A percentile compares a stretch with the other conserved stretches of the same genome.
Evolutionary conservation across 2,113 vertebrate species (phyloP).

Genomic region (Hymenochirus boettgeri): DNA sequence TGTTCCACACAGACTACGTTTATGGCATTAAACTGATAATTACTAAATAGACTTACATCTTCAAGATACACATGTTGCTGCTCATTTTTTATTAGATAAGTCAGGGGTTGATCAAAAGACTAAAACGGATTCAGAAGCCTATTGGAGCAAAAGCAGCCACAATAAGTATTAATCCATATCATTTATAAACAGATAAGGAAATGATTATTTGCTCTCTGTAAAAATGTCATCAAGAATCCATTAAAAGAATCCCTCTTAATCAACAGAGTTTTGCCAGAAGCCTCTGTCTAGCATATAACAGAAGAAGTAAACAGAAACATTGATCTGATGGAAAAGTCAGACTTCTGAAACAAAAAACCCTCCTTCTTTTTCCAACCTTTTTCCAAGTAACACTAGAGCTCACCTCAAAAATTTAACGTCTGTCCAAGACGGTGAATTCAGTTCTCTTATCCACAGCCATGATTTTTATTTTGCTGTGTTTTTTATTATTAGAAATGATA

Average conservation of each 20-base stretch:
- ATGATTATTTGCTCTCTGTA: slow-evolving; percentile 2
- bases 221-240: slow-evolving; percentile 7
- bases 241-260: slow-evolving; percentile 15
- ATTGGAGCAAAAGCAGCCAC: too few species aligned
- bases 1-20: too few species aligned
- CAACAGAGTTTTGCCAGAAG: slow-evolving; percentile 10
- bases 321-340: slow-evolving; percentile 21
- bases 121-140: too few species aligned
- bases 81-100: too few species aligned
- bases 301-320: slow-evolving; percentile 19
- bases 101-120: too few species aligned
- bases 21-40: too few species aligned
- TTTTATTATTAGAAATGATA: slow-evolving; percentile 46
- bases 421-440: slow-evolving; percentile 45
- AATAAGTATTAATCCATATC: too few species aligned
- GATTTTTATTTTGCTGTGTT: slow-evolving; percentile 44
- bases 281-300: neutral
- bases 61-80: too few species aligned
- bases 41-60: too few species aligned
- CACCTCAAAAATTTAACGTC: slow-evolving; percentile 40
- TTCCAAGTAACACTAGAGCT: slow-evolving; percentile 23
- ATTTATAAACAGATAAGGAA: slow-evolving; percentile 8
- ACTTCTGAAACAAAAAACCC: slow-evolving; percentile 25
- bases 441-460: slow-evolving; percentile 21
- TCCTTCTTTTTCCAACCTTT: slow-evolving; percentile 14